Evolutionary conservation across 2,797 vertebrate species (phyloP), one percentile per base, ranked within the genome.

Genomic region (Phoeniculus purpureus): DNA sequence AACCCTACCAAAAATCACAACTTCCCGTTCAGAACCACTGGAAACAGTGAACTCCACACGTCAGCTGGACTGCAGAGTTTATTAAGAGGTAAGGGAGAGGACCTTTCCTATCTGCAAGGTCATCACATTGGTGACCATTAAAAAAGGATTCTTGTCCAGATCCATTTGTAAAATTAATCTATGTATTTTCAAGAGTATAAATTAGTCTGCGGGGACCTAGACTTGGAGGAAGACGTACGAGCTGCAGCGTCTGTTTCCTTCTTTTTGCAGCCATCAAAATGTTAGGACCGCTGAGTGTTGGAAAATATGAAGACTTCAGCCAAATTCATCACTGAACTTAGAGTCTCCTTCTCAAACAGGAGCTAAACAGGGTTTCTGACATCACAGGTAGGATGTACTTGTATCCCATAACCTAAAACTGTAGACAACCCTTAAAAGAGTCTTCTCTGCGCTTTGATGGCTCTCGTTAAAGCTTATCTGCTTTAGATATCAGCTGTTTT

Each of bases 131-230:
- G 94, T 87, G 92, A 87, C n/a, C 70, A 77, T 65, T 94, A 89
- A 88, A 88, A 94, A 56, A 20, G 71, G 72, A 67, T 82, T 71
- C 61, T 77, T 55, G 48, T 58, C 83, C 94, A 93, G 73, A 86
- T 64, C 61, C 79, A 80, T 91, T 95, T 80, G 90, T 92, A 91
- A 95, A 87, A 93, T 90, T 77, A 66, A 89, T 94, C 93, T 94
- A 52, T 83, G 51, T 92, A 70, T 85, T 93, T 91, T 90, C 40
- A 75, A 79, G 55, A 65, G 56, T 65, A 67, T 68, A 31, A 56
- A 80, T 90, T 47, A 72, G 68, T 59, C 90, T 78, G 0, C 19
- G 18, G 90, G 62, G 92, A 90, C 45, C 27, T 62, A 45, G 51
- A 40, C 48, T 79, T 72, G 61, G 60, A 87, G 64, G 32, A 90